Evolutionary conservation across 2,113 vertebrate species (phyloP).

Genomic region (Pycnonotus jocosus): DNA sequence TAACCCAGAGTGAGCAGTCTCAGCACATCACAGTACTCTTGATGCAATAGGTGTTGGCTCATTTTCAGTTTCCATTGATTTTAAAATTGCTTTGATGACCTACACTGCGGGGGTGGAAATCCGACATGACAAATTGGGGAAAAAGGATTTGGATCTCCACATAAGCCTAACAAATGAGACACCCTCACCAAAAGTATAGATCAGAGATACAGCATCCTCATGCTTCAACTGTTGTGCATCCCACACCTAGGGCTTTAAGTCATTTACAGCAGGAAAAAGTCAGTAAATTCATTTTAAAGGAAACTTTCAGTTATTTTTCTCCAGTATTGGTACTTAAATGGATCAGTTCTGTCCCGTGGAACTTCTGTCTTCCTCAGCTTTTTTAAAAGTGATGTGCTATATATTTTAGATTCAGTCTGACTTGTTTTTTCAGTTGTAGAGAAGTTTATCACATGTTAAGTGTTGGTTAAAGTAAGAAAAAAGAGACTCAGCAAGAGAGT

Average conservation of each 20-base stretch:
- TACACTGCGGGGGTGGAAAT: background rate
- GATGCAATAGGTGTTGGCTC: background rate
- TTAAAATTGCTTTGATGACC: constrained; percentile 49
- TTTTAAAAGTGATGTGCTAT: background rate
- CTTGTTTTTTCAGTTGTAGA: background rate
- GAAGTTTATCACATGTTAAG: background rate
- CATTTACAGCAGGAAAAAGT: background rate
- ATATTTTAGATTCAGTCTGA: background rate
- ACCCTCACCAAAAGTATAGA: background rate
- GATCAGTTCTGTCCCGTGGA: background rate
- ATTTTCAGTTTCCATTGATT: constrained; percentile 54
- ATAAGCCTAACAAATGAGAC: background rate
- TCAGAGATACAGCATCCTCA: background rate
- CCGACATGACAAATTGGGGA: background rate
- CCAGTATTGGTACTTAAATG: background rate
- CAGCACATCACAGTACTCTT: background rate
- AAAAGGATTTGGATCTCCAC: constrained; percentile 8
- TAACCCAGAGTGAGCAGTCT: background rate
- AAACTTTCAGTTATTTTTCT: constrained; percentile 19
- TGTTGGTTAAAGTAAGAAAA: background rate
- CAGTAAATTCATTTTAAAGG: constrained; percentile 46
- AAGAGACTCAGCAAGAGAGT: background rate
- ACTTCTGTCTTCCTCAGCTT: background rate
- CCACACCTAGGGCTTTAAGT: background rate
- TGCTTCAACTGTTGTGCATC: background rate